phyloP scores from a whole-genome alignment of 2,113 vertebrate genomes.

The Origma solitaria region DNA sequence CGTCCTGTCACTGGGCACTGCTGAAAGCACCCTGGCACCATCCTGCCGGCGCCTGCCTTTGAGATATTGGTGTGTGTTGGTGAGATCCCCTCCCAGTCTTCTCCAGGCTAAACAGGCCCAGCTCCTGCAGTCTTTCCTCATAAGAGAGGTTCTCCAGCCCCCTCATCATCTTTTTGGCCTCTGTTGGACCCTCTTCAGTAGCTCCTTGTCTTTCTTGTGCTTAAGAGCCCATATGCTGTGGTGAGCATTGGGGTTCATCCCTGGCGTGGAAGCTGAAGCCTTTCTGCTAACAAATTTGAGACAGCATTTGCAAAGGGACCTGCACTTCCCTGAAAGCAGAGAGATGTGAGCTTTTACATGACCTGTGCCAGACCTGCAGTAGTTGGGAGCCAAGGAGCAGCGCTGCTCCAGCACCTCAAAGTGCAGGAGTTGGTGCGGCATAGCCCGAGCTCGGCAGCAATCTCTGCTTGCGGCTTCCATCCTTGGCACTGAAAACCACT shows the following conservation, averaged over 20 bases:
- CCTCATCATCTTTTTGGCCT: background rate
- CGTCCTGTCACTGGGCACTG: background rate
- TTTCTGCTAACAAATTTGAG: background rate
- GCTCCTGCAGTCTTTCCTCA: background rate
- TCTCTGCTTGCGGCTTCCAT: background rate
- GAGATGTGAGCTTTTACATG: background rate
- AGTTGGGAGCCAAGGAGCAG: background rate
- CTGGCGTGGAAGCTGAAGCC: background rate
- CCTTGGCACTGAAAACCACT: background rate
- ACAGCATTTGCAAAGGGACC: background rate
- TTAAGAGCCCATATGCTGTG: background rate
- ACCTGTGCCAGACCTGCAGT: background rate
- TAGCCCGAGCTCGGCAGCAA: background rate
- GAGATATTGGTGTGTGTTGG: background rate
- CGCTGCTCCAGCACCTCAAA: background rate
- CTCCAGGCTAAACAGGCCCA: background rate
- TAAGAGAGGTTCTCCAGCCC: background rate
- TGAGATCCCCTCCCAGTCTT: background rate
- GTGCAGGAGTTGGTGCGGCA: rapidly evolving
- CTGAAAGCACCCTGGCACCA: background rate
- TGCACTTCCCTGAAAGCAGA: background rate
- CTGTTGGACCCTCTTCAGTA: background rate
- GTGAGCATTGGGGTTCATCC: background rate
- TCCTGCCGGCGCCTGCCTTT: background rate
- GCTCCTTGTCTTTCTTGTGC: background rate